A percentile compares a stretch with the other conserved stretches of the same genome.
These are phyloP conservation scores for Ctenopoma kingsleyae DNA, from an alignment of 2,797 vertebrate species.

Conservation along the genomic window DNA sequence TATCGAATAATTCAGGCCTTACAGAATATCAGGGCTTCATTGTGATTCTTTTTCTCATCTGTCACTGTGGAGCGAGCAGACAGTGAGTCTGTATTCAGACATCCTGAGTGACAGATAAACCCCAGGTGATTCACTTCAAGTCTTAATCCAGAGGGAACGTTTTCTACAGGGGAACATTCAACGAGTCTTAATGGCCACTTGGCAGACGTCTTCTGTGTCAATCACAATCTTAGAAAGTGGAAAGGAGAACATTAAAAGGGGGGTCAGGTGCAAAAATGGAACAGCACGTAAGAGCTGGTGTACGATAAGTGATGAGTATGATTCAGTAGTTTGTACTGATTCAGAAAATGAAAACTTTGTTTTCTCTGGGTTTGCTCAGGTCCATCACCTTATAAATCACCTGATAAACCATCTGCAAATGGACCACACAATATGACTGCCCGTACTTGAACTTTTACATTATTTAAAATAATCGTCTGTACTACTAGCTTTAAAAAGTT, in stretches of 20 bases:
- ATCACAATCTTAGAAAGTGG: conserved; percentile 3
- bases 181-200: conserved; percentile 15
- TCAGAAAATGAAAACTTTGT: neutral
- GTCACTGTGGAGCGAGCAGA: neutral
- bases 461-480: too few species aligned
- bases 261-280: neutral
- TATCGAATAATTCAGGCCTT: neutral
- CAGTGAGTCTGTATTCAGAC: conserved; percentile 13
- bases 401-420: too few species aligned
- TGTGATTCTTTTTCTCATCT: conserved; percentile 1
- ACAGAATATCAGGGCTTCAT: neutral
- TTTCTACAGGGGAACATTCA: neutral
- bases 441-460: too few species aligned
- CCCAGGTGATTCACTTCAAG: conserved; percentile 10
- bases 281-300: too few species aligned
- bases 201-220: conserved; percentile 4
- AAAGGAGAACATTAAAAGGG: neutral
- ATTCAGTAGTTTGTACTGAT: neutral
- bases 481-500: too few species aligned
- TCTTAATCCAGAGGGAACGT: conserved; percentile 5
- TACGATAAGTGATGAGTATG: neutral
- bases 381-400: too few species aligned
- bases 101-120: conserved; percentile 30
- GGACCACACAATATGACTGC: too few species aligned
- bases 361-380: neutral